These are phyloP conservation scores for Heteronetta atricapilla DNA, from an alignment of 2,113 vertebrate species.

Conservation along the genomic window DNA sequence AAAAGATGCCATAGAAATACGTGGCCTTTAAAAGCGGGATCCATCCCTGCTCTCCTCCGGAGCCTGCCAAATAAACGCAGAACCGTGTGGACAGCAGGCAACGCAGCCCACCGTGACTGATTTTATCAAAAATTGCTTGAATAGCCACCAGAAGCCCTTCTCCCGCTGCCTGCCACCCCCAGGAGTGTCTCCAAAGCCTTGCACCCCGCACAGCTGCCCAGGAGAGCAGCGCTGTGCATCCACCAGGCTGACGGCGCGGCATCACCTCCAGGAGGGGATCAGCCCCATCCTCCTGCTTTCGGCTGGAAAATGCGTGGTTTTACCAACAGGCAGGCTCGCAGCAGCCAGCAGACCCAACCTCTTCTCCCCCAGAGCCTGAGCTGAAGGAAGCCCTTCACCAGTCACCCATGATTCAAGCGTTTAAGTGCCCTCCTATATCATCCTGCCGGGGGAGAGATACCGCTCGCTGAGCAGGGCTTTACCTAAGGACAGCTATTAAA, in stretches of 20 bases:
- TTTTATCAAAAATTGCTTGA: slow-evolving; percentile 9
- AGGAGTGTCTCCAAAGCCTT: background rate
- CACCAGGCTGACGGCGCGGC: background rate
- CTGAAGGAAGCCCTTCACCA: background rate
- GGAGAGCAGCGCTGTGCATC: background rate
- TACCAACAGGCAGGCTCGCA: background rate
- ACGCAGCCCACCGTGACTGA: background rate
- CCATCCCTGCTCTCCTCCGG: background rate
- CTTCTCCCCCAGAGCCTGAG: background rate
- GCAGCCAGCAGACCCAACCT: background rate
- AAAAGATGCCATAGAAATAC: background rate
- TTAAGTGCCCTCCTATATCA: background rate
- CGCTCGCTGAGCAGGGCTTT: background rate
- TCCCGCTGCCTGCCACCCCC: background rate
- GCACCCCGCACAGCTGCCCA: background rate
- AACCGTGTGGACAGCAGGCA: background rate
- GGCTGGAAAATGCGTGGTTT: background rate
- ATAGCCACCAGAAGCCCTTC: background rate
- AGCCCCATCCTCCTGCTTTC: background rate
- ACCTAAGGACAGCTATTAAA: background rate
- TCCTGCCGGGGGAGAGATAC: background rate
- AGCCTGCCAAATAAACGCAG: background rate
- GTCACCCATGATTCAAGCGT: background rate
- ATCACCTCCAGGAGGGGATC: background rate
- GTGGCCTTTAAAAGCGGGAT: background rate